Percentiles rank a stretch among this genome's conserved stretches.
phyloP scores from a whole-genome alignment of 1,140 invertebrate species.

The Drosophila sp. region DNA sequence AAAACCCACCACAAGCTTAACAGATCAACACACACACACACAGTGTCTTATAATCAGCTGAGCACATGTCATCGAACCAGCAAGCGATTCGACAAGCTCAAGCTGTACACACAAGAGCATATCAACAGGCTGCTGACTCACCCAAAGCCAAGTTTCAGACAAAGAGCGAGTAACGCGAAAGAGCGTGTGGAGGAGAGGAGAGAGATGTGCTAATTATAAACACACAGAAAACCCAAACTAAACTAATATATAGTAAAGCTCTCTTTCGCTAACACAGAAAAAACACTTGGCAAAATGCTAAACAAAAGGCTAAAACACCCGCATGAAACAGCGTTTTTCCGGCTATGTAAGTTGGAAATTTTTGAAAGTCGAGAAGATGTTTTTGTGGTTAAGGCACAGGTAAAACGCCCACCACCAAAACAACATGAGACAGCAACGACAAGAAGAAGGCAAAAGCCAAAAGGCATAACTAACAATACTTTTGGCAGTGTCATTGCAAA shows the following conservation, averaged over 20 bases:
- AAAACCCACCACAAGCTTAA: conserved; percentile 33
- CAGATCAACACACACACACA: neutral
- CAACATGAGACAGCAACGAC: conserved; percentile 6
- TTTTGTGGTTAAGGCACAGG: neutral
- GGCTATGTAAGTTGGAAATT: neutral
- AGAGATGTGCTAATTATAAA: conserved; percentile 54
- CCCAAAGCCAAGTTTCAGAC: conserved; percentile 1
- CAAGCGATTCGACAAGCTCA: conserved; percentile 7
- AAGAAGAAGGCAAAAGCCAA: conserved; percentile 21
- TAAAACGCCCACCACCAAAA: neutral
- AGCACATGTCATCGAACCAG: conserved; percentile 18
- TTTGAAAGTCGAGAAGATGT: neutral
- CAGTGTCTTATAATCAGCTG: conserved; percentile 8
- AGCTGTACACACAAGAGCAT: conserved; percentile 3
- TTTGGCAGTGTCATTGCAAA: conserved; percentile 26
- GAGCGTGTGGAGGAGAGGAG: conserved; percentile 27
- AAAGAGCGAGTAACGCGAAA: conserved; percentile 3
- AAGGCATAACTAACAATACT: conserved; percentile 22
- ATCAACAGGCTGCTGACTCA: conserved; percentile 53
- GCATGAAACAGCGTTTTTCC: conserved; percentile 1
- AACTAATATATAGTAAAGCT: conserved; percentile 42
- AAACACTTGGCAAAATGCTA: conserved; percentile 39
- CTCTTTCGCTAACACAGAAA: conserved; percentile 24
- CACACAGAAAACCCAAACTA: conserved; percentile 30
- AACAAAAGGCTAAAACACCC: conserved; percentile 25